These are phyloP conservation scores for Phyllostomus hastatus DNA, from an alignment of 2,113 vertebrate species.

Conservation along the genomic window DNA sequence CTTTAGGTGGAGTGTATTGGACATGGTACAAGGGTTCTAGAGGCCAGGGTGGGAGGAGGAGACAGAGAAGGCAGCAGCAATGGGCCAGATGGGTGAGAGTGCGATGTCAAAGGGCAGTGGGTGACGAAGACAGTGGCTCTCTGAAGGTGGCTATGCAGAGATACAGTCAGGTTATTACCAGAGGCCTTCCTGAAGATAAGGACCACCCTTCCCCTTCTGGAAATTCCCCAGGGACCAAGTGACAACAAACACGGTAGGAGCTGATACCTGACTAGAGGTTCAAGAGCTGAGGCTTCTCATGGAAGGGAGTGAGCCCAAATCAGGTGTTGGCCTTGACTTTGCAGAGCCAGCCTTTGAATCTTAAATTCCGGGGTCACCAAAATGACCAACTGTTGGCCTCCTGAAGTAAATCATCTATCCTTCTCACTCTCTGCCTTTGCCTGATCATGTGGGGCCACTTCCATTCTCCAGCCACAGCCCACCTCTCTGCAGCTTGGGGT, in stretches of 20 bases:
- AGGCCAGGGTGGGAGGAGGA: not conserved
- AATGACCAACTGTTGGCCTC: not conserved
- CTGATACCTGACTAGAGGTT: not conserved
- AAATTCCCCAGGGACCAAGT: not conserved
- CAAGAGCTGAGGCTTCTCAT: not conserved
- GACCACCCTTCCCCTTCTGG: not conserved
- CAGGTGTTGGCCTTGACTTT: not conserved
- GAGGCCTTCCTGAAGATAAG: not conserved
- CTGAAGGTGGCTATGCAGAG: not conserved
- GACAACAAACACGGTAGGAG: not conserved
- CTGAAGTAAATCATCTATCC: not conserved
- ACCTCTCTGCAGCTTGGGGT: slow-evolving; percentile 1
- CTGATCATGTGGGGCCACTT: not conserved
- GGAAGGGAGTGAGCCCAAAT: not conserved
- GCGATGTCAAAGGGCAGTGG: rapidly evolving
- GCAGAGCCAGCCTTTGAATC: not conserved
- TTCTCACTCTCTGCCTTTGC: not conserved
- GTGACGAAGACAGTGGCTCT: not conserved
- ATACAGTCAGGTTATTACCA: not conserved
- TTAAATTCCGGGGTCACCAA: not conserved
- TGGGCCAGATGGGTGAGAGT: rapidly evolving
- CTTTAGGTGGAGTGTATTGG: not conserved
- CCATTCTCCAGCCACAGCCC: not conserved
- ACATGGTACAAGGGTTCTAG: too few species aligned
- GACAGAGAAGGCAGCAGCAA: not conserved